Evolutionary conservation across 35 echinoderm and acorn worm species (phyloP).

Genomic region (Apostichopus japonicus): DNA sequence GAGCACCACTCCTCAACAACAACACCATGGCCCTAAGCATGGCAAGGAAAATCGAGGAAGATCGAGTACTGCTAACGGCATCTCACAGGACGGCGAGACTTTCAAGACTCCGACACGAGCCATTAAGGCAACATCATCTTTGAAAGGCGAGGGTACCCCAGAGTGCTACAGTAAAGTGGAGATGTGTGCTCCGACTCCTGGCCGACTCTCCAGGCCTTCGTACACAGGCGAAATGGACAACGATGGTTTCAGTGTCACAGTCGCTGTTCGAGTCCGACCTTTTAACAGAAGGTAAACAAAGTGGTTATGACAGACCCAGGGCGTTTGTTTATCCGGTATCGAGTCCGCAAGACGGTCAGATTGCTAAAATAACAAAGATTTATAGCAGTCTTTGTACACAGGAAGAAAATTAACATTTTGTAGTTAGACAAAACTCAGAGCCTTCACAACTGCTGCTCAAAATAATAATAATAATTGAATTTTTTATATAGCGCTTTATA

Average conservation of each 20-base stretch:
- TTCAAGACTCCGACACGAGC: slow-evolving; percentile 34
- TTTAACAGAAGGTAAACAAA: slow-evolving; percentile 80
- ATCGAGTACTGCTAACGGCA: background rate
- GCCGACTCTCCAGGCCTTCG: slow-evolving; percentile 28
- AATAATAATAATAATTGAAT: too few relatives aligned
- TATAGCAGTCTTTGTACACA: too few relatives aligned
- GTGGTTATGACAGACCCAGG: background rate
- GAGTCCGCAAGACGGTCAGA: too few relatives aligned
- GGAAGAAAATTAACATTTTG: too few relatives aligned
- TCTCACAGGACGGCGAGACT: background rate
- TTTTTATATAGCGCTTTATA: too few relatives aligned
- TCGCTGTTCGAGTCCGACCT: slow-evolving; percentile 90
- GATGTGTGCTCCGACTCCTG: slow-evolving; percentile 64
- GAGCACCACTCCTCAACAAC: background rate
- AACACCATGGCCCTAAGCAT: slow-evolving; percentile 7
- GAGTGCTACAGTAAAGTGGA: slow-evolving; percentile 82
- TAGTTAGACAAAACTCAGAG: too few relatives aligned
- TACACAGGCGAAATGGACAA: slow-evolving; percentile 45
- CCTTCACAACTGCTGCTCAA: too few relatives aligned
- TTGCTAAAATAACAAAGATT: too few relatives aligned
- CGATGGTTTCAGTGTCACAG: slow-evolving; percentile 90
- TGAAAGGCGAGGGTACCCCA: slow-evolving; percentile 57
- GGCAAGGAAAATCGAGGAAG: slow-evolving; percentile 45
- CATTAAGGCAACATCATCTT: background rate
- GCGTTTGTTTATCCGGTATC: too few relatives aligned